phyloP scores from a whole-genome alignment of 2,888 invertebrate genomes.

The Spodoptera littoralis region DNA sequence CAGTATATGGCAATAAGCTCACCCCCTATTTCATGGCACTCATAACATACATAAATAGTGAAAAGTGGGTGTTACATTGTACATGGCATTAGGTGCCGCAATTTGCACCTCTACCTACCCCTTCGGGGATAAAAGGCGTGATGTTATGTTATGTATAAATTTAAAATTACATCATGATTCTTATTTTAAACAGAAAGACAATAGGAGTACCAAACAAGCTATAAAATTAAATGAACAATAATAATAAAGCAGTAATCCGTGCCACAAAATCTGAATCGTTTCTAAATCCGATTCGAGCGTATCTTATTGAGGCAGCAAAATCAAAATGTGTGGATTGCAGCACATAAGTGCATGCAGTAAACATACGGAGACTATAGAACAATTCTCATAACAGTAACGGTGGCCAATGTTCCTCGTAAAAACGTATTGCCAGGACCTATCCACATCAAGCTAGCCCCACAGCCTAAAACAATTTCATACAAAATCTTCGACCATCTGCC shows the following conservation, averaged over 20 bases:
- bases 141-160: too few relatives aligned
- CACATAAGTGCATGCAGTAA: constrained; percentile 70
- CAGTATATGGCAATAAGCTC: too few relatives aligned
- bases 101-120: too few relatives aligned
- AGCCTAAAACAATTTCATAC: constrained; percentile 18
- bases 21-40: too few relatives aligned
- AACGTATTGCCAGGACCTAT: constrained; percentile 76
- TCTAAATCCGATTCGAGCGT: constrained; percentile 39
- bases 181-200: too few relatives aligned
- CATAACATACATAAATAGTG: too few relatives aligned
- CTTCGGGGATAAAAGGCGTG: too few relatives aligned
- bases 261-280: constrained; percentile 21
- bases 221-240: not conserved
- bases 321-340: constrained; percentile 48
- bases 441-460: constrained; percentile 37
- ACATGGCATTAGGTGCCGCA: too few relatives aligned
- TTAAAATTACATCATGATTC: too few relatives aligned
- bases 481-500: constrained; percentile 13
- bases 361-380: constrained; percentile 67
- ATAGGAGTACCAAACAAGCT: too few relatives aligned
- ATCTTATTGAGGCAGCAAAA: constrained; percentile 36
- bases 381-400: constrained; percentile 78
- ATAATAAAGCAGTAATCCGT: constrained; percentile 22
- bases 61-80: too few relatives aligned
- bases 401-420: constrained; percentile 77